Conservation (phyloP, 2,113 vertebrate species). For the Alethe diademata region DNA sequence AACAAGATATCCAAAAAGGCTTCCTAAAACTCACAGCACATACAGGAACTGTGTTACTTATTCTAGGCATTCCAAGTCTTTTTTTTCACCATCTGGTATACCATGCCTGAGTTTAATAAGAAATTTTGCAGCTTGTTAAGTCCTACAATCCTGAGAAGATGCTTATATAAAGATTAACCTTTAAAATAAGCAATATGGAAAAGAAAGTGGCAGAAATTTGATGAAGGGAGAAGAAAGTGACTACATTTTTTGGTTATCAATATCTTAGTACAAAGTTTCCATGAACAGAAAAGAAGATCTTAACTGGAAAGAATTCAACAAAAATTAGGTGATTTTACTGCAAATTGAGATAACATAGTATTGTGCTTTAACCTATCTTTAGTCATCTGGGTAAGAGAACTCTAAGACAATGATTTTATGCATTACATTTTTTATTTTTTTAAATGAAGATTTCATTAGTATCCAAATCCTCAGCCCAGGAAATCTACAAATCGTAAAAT, state of each 20-base stretch:
- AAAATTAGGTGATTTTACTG: background rate
- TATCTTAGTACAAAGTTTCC: background rate
- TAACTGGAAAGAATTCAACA: background rate
- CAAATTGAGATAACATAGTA: background rate
- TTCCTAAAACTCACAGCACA: background rate
- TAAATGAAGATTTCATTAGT: background rate
- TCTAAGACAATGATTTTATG: background rate
- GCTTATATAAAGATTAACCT: slow-evolving; percentile 42
- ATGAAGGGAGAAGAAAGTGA: background rate
- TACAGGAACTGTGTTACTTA: slow-evolving; percentile 11
- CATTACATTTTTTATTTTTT: background rate
- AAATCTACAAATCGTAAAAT: background rate
- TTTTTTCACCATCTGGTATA: slow-evolving; percentile 44
- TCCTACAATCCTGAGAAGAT: background rate
- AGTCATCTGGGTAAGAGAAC: background rate
- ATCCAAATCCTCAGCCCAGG: background rate
- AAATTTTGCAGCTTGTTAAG: slow-evolving; percentile 15
- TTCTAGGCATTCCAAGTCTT: slow-evolving; percentile 29
- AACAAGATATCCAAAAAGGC: background rate
- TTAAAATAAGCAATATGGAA: slow-evolving; percentile 19
- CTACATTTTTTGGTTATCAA: background rate
- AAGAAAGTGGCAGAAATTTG: background rate
- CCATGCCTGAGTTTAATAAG: slow-evolving; percentile 3
- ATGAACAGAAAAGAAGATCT: background rate
- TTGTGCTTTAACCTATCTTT: background rate